Percentiles rank a stretch among this genome's conserved stretches.
Evolutionary conservation across 1,140 invertebrate genomes (phyloP).

Genomic region (Drosophila triauraria): DNA sequence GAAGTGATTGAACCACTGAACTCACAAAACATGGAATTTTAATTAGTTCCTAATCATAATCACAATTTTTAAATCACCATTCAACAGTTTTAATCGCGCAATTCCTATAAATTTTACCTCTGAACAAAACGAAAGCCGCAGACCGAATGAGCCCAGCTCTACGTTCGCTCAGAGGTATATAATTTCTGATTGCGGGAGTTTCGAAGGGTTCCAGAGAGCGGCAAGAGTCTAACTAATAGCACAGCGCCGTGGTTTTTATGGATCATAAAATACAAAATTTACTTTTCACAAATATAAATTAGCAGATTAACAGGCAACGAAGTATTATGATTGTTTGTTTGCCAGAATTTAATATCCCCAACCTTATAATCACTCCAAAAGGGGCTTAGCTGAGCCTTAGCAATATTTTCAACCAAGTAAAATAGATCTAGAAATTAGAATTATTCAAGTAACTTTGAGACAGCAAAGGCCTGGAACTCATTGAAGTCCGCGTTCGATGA

Average conservation of each 20-base stretch:
- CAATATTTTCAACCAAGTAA: too few relatives aligned
- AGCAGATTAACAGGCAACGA: background rate
- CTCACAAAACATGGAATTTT: background rate
- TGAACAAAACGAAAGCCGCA: background rate
- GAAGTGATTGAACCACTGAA: too few relatives aligned
- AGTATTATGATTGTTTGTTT: background rate
- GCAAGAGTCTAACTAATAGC: background rate
- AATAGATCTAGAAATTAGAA: too few relatives aligned
- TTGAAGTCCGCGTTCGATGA: conserved; percentile 83
- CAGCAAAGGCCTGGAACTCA: conserved; percentile 84
- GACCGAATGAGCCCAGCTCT: conserved; percentile 1
- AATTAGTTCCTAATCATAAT: too few relatives aligned
- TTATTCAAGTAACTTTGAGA: conserved; percentile 29
- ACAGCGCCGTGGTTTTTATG: background rate
- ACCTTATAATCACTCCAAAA: background rate
- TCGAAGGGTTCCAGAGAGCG: background rate
- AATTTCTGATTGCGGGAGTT: background rate
- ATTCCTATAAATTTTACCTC: too few relatives aligned
- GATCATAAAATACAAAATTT: background rate
- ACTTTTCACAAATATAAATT: too few relatives aligned
- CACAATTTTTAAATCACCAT: conserved; percentile 4
- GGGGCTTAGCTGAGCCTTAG: too few relatives aligned
- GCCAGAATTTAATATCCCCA: background rate
- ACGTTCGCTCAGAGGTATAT: background rate
- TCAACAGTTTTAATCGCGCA: conserved; percentile 60